These are phyloP conservation scores for Progne subis DNA, from an alignment of 2,113 vertebrate species.

Conservation along the genomic window DNA sequence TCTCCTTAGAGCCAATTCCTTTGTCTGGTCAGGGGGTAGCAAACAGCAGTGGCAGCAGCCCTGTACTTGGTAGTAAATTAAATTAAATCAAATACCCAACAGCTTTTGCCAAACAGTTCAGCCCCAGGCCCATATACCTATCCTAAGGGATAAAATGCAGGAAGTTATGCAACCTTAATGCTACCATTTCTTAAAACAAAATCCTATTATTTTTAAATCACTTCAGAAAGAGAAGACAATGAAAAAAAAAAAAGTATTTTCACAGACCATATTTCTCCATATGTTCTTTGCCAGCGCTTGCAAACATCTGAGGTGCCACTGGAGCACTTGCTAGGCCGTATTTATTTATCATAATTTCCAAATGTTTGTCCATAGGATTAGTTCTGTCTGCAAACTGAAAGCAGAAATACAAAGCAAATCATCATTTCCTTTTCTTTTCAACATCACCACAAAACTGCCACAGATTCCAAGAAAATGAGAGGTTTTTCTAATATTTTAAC, in stretches of 20 bases:
- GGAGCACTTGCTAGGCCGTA: slow-evolving; percentile 82
- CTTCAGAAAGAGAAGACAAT: not conserved
- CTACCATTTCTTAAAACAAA: not conserved
- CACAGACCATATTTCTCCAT: slow-evolving; percentile 94
- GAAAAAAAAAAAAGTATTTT: not conserved
- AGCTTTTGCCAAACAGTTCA: not conserved
- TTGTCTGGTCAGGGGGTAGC: not conserved
- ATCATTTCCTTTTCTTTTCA: not conserved
- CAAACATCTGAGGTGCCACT: slow-evolving; percentile 86
- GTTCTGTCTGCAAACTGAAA: slow-evolving; percentile 72
- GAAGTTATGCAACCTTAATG: not conserved
- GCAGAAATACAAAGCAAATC: not conserved
- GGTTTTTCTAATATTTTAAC: not conserved
- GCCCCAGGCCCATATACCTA: not conserved
- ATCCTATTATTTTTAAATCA: not conserved
- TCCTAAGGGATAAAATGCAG: not conserved
- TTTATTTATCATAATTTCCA: slow-evolving; percentile 85
- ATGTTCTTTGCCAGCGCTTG: slow-evolving; percentile 87
- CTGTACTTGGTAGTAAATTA: not conserved
- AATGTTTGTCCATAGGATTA: slow-evolving; percentile 88
- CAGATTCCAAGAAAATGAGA: not conserved
- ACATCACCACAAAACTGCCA: not conserved
- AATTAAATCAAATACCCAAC: not conserved
- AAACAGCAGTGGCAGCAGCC: not conserved
- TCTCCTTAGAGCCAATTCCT: not conserved